Evolutionary conservation across 2,113 vertebrate species (phyloP).

Genomic region (Serilophus lunatus): DNA sequence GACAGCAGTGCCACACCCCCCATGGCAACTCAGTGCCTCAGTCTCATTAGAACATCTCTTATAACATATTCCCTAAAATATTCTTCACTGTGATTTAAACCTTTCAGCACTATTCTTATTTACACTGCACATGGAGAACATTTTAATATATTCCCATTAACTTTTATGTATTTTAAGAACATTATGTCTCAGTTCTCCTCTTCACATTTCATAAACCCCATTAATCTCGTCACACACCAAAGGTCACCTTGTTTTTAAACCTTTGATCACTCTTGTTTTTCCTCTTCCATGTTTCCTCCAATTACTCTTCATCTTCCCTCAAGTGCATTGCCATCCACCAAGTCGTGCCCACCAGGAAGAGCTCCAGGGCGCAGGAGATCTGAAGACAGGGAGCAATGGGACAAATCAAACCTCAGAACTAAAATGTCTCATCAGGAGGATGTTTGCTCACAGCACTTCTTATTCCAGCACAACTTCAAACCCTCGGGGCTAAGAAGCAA

Average conservation of each 20-base stretch:
- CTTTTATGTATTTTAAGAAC: not conserved
- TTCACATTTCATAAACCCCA: not conserved
- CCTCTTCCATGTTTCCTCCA: not conserved
- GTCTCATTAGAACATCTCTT: not conserved
- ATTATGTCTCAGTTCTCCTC: not conserved
- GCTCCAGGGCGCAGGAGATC: not conserved
- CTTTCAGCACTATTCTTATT: not conserved
- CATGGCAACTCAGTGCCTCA: not conserved
- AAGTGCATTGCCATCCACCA: not conserved
- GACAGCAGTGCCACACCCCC: not conserved
- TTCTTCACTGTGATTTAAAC: not conserved
- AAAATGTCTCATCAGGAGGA: not conserved
- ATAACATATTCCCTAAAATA: not conserved
- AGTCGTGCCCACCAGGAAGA: not conserved
- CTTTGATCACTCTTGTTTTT: slow-evolving; percentile 4
- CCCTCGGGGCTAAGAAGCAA: not conserved
- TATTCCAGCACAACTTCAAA: not conserved
- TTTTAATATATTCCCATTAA: not conserved
- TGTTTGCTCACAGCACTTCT: slow-evolving; percentile 5
- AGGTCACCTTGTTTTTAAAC: not conserved
- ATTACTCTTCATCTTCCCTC: not conserved
- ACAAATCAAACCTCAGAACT: not conserved
- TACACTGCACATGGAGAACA: not conserved
- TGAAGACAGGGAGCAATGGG: not conserved
- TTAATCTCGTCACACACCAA: not conserved